Evolutionary conservation across 2,888 invertebrate species (phyloP), one percentile per base, ranked within the genome.

Genomic region (Ctenicera cuprea): DNA sequence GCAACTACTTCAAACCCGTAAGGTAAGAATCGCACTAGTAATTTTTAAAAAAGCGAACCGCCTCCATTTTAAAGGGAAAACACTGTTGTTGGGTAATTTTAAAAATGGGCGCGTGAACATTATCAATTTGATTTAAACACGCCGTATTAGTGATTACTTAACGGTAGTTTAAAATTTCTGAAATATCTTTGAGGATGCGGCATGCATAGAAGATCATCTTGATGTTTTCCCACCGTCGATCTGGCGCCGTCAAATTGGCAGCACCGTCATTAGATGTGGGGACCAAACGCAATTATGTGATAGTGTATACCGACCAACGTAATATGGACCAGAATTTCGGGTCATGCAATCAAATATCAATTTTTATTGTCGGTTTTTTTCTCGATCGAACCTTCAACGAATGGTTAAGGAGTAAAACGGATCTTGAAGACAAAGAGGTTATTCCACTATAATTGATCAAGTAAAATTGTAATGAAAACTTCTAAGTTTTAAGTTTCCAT

Each of bases 1-100:
- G 95, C 87, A 94, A 98, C 79, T 96, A 93, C 86, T 97, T 95
- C 89, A 97, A 99, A 87, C 99, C 99, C 75, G 90, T 89, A 64
- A 98, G 97, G 98, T 97, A 88, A 90, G 88, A 77, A 52, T 52
- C 41, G 14, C 16, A 45, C 20, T 22, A 14, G n/a, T 14, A 38
- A 38, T 30, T 50, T 52, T 20, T 16, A 41, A 59, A 57, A n/a
- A 37, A 48, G 45, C 18, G 64, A 8, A 16, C 65, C 65, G 65
- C 65, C 20, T 50, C 57, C 62, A 37, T 48, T 59, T 71, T 37
- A 30, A 12, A 45, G 18, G 45, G 59, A 12, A 38, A 38, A 59
- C 5, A 65, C 57, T 45, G 54, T 59, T 63, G 41, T 54, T 38
- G 16, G 43, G 41, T 66, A 64, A 66, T 76, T 59, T 22, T 33